Percentiles rank a stretch among this genome's conserved stretches.
These are phyloP conservation scores for Leucoraja erinaceus DNA, from an alignment of 2,113 vertebrate species.

Conservation along the genomic window DNA sequence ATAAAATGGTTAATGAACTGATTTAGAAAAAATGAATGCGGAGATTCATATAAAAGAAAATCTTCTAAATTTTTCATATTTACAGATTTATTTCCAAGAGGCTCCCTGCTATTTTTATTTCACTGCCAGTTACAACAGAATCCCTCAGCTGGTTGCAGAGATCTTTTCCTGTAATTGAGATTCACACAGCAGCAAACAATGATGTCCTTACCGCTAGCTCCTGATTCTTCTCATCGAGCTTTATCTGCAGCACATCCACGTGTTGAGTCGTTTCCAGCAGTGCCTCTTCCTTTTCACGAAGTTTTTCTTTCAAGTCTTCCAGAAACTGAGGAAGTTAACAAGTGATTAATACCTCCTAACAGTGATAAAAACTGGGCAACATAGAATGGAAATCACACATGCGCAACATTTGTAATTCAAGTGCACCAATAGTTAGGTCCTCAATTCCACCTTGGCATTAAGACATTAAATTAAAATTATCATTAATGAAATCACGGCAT, in stretches of 20 bases:
- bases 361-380: neutral
- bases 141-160: neutral
- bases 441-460: neutral
- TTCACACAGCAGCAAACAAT: neutral
- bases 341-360: slow-evolving; percentile 9
- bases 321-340: slow-evolving; percentile 49
- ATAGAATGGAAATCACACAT: no score
- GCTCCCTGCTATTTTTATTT: neutral
- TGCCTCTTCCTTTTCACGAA: slow-evolving; percentile 84
- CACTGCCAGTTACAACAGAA: neutral
- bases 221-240: slow-evolving; percentile 72
- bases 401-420: neutral
- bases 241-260: slow-evolving; percentile 76
- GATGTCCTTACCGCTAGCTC: slow-evolving; percentile 59
- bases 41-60: neutral
- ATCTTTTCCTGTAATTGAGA: neutral
- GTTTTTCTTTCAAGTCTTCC: slow-evolving; percentile 80
- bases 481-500: neutral
- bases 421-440: neutral
- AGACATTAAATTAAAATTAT: neutral
- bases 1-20: neutral
- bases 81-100: neutral
- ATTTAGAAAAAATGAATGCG: neutral
- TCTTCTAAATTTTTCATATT: neutral
- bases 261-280: slow-evolving; percentile 77